Conservation (phyloP, 2,888 invertebrate species). For the Digitonthophagus gazella region DNA sequence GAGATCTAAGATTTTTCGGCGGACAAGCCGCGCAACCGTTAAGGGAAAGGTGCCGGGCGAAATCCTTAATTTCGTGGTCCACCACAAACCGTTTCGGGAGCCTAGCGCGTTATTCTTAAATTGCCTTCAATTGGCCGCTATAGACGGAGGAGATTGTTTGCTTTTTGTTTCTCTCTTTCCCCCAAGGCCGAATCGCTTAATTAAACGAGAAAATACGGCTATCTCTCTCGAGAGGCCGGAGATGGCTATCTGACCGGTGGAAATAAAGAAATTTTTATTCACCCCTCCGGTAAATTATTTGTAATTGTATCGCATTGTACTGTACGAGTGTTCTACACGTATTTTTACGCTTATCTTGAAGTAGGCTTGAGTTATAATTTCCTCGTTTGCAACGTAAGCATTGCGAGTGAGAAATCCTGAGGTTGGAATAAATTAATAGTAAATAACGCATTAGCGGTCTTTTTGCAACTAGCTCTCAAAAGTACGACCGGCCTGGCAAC, state of each 20-base stretch:
- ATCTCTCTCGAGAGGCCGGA: background rate
- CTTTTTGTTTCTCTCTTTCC: background rate
- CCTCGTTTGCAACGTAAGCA: background rate
- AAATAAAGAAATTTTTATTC: constrained; percentile 6
- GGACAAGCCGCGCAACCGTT: background rate
- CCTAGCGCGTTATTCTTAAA: background rate
- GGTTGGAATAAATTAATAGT: background rate
- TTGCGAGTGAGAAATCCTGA: background rate
- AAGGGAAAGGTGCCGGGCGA: background rate
- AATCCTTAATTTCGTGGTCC: background rate
- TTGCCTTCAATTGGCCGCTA: background rate
- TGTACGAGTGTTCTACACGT: background rate
- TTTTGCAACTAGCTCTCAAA: background rate
- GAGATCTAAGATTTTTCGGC: background rate
- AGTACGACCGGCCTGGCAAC: background rate
- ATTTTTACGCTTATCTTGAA: background rate
- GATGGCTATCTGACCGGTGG: background rate
- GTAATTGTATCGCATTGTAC: constrained; percentile 3
- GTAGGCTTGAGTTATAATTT: background rate
- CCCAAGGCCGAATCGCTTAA: background rate
- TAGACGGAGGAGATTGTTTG: background rate
- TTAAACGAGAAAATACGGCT: background rate
- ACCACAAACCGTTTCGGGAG: background rate
- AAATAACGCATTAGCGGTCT: background rate
- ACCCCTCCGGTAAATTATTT: background rate